Evolutionary conservation across 2,113 vertebrate genomes (phyloP).

Genomic region (Tichodroma muraria): DNA sequence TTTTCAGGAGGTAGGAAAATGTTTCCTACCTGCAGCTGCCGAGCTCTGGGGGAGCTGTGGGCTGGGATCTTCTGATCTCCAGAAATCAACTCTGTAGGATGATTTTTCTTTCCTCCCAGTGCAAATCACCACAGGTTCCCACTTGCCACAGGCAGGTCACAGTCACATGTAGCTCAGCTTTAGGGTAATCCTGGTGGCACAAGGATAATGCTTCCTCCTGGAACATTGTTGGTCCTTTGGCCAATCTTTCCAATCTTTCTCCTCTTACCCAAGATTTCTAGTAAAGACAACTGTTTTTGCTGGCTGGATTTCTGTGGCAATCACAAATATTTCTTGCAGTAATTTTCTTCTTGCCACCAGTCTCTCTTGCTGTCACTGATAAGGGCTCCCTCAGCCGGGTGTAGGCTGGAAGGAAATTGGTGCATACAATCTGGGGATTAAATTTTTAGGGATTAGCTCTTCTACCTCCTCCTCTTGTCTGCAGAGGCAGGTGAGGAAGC

Average conservation of each 20-base stretch:
- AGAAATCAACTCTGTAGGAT: not conserved
- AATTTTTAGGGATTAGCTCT: not conserved
- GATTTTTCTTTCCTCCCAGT: not conserved
- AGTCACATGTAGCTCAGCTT: not conserved
- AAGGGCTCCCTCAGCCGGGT: not conserved
- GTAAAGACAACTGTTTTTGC: not conserved
- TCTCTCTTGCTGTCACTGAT: not conserved
- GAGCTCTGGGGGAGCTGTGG: not conserved
- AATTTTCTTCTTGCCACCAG: not conserved
- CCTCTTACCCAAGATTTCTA: not conserved
- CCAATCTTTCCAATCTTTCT: no score
- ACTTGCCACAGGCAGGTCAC: not conserved
- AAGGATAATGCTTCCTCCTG: not conserved
- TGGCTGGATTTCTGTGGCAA: not conserved
- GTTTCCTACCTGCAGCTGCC: not conserved
- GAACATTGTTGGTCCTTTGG: not conserved
- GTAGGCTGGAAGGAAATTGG: not conserved
- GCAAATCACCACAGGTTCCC: not conserved
- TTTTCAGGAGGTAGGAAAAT: constrained; percentile 1
- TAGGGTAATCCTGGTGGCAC: not conserved
- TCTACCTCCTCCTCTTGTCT: not conserved
- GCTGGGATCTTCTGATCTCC: not conserved
- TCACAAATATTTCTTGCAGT: not conserved
- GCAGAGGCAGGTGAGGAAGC: not conserved
- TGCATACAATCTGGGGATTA: not conserved